These are phyloP conservation scores for Anthoscopus minutus DNA, from an alignment of 2,113 vertebrate genomes.

Conservation along the genomic window DNA sequence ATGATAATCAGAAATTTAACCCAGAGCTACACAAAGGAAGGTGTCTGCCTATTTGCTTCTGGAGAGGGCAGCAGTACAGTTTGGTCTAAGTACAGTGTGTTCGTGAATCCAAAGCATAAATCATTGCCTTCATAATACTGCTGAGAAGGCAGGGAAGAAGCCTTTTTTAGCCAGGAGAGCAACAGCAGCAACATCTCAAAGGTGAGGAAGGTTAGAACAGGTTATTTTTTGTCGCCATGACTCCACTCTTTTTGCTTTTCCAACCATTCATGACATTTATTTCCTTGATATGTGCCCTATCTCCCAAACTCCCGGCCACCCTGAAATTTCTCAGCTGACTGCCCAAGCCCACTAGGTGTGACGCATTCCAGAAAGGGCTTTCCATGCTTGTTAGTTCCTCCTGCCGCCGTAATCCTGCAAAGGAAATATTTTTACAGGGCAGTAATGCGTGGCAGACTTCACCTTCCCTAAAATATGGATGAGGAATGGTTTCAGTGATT, in stretches of 20 bases:
- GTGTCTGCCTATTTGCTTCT: background rate
- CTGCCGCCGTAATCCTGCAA: constrained; percentile 34
- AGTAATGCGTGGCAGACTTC: constrained; percentile 42
- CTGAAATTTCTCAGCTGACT: constrained; percentile 42
- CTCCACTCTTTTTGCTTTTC: background rate
- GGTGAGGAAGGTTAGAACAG: background rate
- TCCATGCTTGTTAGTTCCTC: constrained; percentile 54
- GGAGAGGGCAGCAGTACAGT: background rate
- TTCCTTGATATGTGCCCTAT: background rate
- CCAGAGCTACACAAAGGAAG: background rate
- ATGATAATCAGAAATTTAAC: constrained; percentile 9
- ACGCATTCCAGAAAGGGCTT: constrained; percentile 26
- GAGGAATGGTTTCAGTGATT: constrained; percentile 43
- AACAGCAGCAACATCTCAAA: background rate
- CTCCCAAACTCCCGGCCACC: background rate
- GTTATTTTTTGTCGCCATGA: accelerated
- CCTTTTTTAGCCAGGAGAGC: background rate
- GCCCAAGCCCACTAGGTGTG: background rate
- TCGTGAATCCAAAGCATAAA: background rate
- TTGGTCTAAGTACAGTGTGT: background rate
- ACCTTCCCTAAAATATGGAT: constrained; percentile 64
- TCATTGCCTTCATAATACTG: background rate
- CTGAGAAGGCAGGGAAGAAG: background rate
- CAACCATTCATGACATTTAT: background rate
- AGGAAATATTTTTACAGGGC: constrained; percentile 64